Percentiles rank a stretch among this genome's conserved stretches.
Conservation (phyloP, 2,113 vertebrate species). For the Panurus biarmicus region DNA sequence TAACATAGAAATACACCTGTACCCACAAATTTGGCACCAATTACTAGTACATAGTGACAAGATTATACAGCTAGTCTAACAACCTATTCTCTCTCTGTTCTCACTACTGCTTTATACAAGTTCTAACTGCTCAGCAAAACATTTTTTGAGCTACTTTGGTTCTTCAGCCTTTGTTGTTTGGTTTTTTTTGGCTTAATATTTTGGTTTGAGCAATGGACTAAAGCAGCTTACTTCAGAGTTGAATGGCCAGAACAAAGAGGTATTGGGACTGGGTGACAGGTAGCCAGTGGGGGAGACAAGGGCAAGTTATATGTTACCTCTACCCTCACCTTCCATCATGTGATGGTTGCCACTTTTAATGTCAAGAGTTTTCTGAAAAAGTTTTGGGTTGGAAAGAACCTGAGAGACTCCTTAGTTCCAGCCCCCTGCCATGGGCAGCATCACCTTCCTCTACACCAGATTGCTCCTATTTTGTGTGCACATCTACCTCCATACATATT, state of each 20-base stretch:
- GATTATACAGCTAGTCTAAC: neutral
- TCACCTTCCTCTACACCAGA: too few relatives aligned
- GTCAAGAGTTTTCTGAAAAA: neutral
- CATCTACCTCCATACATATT: neutral
- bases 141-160: neutral
- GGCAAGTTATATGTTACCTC: neutral
- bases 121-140: neutral
- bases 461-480: neutral
- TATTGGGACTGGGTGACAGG: neutral
- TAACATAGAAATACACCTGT: neutral
- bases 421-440: neutral
- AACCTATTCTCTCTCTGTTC: neutral
- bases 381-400: neutral
- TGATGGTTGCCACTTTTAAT: neutral
- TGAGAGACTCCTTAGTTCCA: neutral
- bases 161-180: neutral
- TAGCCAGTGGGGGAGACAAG: neutral
- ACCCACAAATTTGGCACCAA: neutral
- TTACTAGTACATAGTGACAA: neutral
- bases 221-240: neutral
- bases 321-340: neutral
- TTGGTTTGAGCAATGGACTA: neutral
- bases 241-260: neutral
- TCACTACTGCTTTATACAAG: neutral
- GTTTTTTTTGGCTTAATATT: neutral